Evolutionary conservation across 2,888 invertebrate genomes (phyloP), one percentile per base, ranked within the genome.

Genomic region (Pyrgus malvae): DNA sequence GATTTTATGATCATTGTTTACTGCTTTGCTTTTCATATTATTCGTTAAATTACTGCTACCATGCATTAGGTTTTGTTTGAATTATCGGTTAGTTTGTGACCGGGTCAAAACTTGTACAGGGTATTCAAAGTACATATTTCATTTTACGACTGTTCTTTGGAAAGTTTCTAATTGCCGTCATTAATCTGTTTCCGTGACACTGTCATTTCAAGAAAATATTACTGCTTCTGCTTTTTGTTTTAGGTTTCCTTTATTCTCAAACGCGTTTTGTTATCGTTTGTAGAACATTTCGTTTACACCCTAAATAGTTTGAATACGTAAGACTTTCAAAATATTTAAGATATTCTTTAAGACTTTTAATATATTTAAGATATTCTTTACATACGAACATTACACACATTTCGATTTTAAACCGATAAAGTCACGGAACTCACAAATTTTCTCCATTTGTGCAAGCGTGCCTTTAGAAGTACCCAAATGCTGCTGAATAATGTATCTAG

Each of bases 401-500:
- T 53, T 14, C 27, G 44, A 53, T 53, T 27, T 12, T 37, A 21
- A 27, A 8, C n/a, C 27, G 44, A 53, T 53, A 53, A n/a, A 12
- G 44, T 11, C 19, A 17, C 19, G 51, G 9, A 29, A 37, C 29
- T 40, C 8, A 14, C 29, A 29, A 46, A 23, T 41, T 40, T 38
- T 31, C 38, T 33, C 45, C 27, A 40, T 46, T 45, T 33, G 40
- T 54, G 59, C 58, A 54, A 59, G 35, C 58, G 57, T 56, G 48
- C 58, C 62, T 64, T 63, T 55, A 60, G 57, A 73, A 70, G 65
- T 66, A 54, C 64, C 65, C 56, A 64, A 68, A 63, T 61, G 60
- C 61, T 72, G 60, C 60, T 72, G 69, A 72, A 76, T 80, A 69
- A 80, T 81, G 80, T 74, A 82, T 80, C 70, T 57, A 63, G 76